phyloP scores from a whole-genome alignment of 2,888 invertebrate genomes.

The Torymus aiolomorphi region DNA sequence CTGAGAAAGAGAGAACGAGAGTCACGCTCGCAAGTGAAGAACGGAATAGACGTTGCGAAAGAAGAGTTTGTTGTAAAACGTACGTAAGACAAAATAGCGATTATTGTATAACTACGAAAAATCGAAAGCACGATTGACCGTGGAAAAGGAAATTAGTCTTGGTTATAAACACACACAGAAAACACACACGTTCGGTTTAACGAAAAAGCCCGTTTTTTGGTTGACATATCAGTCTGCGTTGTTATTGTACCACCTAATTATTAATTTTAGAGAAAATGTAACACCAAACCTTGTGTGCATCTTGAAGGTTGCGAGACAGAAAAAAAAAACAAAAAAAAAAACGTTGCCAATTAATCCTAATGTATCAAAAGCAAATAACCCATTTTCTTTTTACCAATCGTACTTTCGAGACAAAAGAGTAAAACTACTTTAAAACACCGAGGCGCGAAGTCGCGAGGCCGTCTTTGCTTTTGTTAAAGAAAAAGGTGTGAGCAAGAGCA shows the following conservation, averaged over 20 bases:
- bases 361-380: neutral
- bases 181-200: no score
- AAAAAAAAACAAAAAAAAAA: no score
- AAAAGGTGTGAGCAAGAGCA: neutral
- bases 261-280: no score
- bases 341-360: neutral
- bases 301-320: no score
- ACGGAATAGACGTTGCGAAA: slow-evolving; percentile 24
- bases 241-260: no score
- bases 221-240: no score
- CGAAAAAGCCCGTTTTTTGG: no score
- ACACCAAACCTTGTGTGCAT: no score
- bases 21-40: neutral
- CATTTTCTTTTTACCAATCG: slow-evolving; percentile 36
- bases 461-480: neutral
- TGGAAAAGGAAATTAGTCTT: neutral
- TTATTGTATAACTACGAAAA: slow-evolving; percentile 6
- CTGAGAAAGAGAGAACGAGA: no score
- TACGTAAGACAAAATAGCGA: slow-evolving; percentile 43
- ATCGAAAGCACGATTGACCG: slow-evolving; percentile 46
- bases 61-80: slow-evolving; percentile 21
- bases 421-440: slow-evolving; percentile 20
- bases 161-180: no score
- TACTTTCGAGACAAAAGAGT: slow-evolving; percentile 30
- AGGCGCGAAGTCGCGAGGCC: slow-evolving; percentile 10